These are phyloP conservation scores for Phaetusa simplex DNA, from an alignment of 2,113 vertebrate species.

Conservation along the genomic window DNA sequence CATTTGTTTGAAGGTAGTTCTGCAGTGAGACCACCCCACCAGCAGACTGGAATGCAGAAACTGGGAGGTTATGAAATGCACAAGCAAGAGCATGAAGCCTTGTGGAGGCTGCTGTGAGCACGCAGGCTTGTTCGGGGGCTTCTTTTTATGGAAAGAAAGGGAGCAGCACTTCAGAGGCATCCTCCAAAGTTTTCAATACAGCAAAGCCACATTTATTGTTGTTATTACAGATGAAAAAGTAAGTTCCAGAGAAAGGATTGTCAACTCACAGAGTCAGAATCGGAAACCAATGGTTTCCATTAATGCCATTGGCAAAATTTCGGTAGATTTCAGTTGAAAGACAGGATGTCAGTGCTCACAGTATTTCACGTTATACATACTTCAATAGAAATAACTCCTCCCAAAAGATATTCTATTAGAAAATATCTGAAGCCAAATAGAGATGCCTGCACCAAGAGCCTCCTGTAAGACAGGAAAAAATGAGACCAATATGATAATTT, in stretches of 20 bases:
- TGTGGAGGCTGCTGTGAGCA: not conserved
- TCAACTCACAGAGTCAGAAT: not conserved
- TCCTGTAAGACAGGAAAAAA: not conserved
- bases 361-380: not conserved
- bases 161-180: not conserved
- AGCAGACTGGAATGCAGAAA: not conserved
- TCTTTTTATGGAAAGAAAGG: not conserved
- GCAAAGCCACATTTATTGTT: not conserved
- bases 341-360: not conserved
- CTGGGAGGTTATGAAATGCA: not conserved
- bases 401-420: not conserved
- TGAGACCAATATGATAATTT: not conserved
- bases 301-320: not conserved
- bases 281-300: not conserved
- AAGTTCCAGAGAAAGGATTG: not conserved
- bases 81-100: not conserved
- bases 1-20: not conserved
- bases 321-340: not conserved
- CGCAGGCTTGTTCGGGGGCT: not conserved
- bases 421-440: not conserved
- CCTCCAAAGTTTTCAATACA: not conserved
- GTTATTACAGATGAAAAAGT: not conserved
- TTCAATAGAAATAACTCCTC: not conserved
- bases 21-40: not conserved
- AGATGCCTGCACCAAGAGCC: not conserved